A percentile compares a stretch with the other conserved stretches of the same genome.
Evolutionary conservation across 2,888 invertebrate species (phyloP).

Genomic region (Phragmatobia fuliginosa): DNA sequence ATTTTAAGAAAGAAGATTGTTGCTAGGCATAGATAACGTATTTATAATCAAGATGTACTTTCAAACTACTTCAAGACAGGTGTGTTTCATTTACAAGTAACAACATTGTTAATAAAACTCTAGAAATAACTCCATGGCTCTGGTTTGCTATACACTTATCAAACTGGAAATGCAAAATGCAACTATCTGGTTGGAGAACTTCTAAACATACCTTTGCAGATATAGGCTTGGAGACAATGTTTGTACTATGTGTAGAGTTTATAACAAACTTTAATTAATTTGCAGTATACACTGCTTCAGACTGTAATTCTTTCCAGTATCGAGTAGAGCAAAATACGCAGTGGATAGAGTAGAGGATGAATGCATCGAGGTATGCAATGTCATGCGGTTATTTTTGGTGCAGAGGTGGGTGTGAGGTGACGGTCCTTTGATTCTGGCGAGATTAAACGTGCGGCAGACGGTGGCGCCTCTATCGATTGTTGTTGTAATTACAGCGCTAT

Average conservation of each 20-base stretch:
- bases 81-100: slow-evolving; percentile 57
- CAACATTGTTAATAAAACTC: slow-evolving; percentile 79
- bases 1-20: neutral
- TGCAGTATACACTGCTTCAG: slow-evolving; percentile 57
- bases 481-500: slow-evolving; percentile 87
- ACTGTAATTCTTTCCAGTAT: neutral
- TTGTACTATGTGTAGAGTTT: slow-evolving; percentile 67
- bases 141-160: slow-evolving; percentile 75
- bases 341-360: slow-evolving; percentile 51
- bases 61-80: slow-evolving; percentile 31
- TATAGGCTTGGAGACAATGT: slow-evolving; percentile 83
- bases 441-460: slow-evolving; percentile 87
- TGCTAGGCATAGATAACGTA: slow-evolving; percentile 12
- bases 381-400: slow-evolving; percentile 61
- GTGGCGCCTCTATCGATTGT: slow-evolving; percentile 87
- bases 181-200: slow-evolving; percentile 81
- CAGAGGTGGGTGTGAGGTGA: slow-evolving; percentile 80
- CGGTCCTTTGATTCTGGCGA: slow-evolving; percentile 86
- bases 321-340: slow-evolving; percentile 42
- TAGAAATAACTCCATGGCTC: too few species aligned
- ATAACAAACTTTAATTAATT: slow-evolving; percentile 55
- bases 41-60: slow-evolving; percentile 34
- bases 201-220: slow-evolving; percentile 78
- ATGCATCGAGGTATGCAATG: slow-evolving; percentile 44
- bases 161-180: slow-evolving; percentile 84